These are phyloP conservation scores for Coleophora deauratella DNA, from an alignment of 2,888 invertebrate species.

Conservation along the genomic window DNA sequence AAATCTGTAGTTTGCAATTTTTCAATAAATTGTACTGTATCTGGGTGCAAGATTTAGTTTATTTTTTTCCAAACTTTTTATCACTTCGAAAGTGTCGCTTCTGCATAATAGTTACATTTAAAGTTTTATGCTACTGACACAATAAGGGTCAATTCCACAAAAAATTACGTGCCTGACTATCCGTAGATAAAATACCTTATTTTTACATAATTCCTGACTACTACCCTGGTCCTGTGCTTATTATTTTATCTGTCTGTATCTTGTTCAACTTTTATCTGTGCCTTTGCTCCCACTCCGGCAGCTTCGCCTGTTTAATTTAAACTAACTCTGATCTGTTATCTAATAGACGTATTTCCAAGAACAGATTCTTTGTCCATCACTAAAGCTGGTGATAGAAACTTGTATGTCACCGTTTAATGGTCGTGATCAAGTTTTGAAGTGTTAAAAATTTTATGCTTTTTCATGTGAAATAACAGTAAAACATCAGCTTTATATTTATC, in stretches of 20 bases:
- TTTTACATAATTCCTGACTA: background rate
- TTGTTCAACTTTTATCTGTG: conserved; percentile 17
- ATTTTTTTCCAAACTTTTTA: no score
- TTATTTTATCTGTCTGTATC: conserved; percentile 2
- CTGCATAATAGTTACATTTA: no score
- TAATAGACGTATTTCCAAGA: conserved; percentile 57
- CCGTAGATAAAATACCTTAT: no score
- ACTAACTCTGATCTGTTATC: conserved; percentile 59
- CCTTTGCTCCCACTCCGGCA: conserved; percentile 14
- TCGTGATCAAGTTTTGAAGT: conserved; percentile 30
- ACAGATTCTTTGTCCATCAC: conserved; percentile 44
- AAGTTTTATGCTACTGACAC: no score
- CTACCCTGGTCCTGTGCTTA: background rate
- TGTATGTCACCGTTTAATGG: conserved; percentile 45
- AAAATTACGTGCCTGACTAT: no score
- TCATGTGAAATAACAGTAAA: conserved; percentile 10
- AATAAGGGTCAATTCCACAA: no score
- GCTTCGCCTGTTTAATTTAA: conserved; percentile 39
- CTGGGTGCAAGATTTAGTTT: no score
- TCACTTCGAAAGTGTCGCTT: no score
- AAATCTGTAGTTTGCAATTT: no score
- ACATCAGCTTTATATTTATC: background rate
- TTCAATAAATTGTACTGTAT: no score
- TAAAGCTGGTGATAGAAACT: conserved; percentile 26
- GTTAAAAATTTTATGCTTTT: conserved; percentile 31